phyloP scores from a whole-genome alignment of 2,113 vertebrate species.

The Plectropomus leopardus region DNA sequence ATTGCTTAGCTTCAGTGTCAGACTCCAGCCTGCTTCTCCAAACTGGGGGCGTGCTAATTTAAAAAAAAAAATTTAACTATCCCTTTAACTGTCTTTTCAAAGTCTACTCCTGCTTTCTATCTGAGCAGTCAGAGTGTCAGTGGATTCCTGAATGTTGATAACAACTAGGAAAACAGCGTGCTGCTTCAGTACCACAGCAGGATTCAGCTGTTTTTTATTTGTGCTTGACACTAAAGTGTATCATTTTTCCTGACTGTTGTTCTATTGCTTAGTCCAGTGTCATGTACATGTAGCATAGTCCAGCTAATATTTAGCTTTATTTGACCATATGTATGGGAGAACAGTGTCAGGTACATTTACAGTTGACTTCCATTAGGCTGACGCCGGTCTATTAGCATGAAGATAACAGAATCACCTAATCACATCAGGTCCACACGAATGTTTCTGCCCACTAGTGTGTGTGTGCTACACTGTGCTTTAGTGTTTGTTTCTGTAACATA shows the following conservation, averaged over 20 bases:
- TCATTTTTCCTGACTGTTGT: not conserved
- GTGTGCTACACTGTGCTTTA: constrained; percentile 28
- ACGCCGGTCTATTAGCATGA: not conserved
- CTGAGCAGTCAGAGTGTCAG: constrained; percentile 21
- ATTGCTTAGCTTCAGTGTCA: too few relatives aligned
- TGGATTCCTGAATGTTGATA: not conserved
- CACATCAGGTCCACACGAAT: constrained; percentile 12
- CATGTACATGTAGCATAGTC: not conserved
- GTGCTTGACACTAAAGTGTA: not conserved
- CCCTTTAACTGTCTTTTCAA: too few relatives aligned
- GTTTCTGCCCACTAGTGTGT: not conserved
- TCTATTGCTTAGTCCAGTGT: not conserved
- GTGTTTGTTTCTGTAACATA: not conserved
- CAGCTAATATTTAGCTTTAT: not conserved
- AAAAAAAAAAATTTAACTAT: too few relatives aligned
- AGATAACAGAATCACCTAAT: not conserved
- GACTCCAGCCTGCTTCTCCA: too few relatives aligned
- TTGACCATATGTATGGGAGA: not conserved
- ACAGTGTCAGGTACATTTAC: constrained; percentile 10
- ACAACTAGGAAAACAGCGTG: not conserved
- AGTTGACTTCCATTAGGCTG: not conserved
- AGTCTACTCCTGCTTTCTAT: not conserved
- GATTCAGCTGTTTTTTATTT: not conserved
- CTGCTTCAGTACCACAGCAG: not conserved
- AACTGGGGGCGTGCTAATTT: too few relatives aligned